Evolutionary conservation across 2,113 vertebrate species (phyloP).

Genomic region (Mola mola): DNA sequence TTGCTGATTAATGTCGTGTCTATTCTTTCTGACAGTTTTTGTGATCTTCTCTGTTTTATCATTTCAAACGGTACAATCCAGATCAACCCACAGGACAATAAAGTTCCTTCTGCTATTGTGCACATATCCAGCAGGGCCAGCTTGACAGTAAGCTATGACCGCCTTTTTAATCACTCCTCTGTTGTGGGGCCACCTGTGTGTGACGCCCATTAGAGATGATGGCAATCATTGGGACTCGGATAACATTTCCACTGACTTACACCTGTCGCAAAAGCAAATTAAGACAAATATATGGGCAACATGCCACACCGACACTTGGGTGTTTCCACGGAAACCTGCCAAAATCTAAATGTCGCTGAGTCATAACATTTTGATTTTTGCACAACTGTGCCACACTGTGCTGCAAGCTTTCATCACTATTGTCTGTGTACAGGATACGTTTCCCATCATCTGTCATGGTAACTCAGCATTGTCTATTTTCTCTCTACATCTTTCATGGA

Average conservation of each 20-base stretch:
- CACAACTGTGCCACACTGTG: neutral
- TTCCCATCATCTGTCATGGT: conserved; percentile 12
- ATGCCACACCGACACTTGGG: conserved; percentile 35
- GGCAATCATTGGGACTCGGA: conserved; percentile 44
- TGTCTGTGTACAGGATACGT: neutral
- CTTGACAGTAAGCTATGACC: conserved; percentile 36
- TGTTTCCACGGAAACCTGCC: conserved; percentile 49
- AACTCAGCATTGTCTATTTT: neutral
- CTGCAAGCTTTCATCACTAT: neutral
- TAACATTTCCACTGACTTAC: conserved; percentile 70
- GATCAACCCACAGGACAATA: neutral
- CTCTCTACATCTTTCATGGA: conserved; percentile 23
- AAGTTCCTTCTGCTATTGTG: neutral
- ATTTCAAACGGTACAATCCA: neutral
- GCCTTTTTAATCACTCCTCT: conserved; percentile 67
- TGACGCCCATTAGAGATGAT: conserved; percentile 68
- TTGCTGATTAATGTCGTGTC: no score
- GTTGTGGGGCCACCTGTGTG: conserved; percentile 52
- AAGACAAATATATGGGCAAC: conserved; percentile 52
- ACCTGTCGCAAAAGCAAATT: conserved; percentile 63
- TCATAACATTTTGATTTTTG: conserved; percentile 26
- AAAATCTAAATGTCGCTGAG: conserved; percentile 28
- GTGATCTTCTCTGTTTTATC: neutral
- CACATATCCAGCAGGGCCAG: conserved; percentile 15
- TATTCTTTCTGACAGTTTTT: neutral